A percentile compares a stretch with the other conserved stretches of the same genome.
Conservation (phyloP, 2,113 vertebrate species). For the Electrona antarctica region DNA sequence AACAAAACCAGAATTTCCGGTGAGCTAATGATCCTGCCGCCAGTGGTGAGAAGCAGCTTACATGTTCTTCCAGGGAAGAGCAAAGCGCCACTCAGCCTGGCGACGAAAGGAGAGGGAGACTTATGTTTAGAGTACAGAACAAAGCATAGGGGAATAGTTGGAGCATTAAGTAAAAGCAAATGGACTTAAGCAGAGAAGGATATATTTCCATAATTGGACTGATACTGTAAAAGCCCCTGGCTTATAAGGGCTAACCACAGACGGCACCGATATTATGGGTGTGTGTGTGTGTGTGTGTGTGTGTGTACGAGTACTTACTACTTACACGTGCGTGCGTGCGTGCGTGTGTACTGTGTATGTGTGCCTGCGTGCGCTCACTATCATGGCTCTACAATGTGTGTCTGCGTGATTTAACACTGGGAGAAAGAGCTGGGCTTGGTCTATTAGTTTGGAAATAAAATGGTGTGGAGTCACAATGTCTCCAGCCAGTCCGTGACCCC, state of each 20-base stretch:
- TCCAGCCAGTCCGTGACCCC: conserved; percentile 47
- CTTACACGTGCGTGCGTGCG: not conserved
- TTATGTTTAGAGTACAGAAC: conserved; percentile 59
- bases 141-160: conserved; percentile 63
- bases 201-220: conserved; percentile 52
- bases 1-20: conserved; percentile 66
- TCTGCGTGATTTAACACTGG: conserved; percentile 44
- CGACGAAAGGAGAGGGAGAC: conserved; percentile 35
- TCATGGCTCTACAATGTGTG: conserved; percentile 1
- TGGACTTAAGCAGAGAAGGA: conserved; percentile 56
- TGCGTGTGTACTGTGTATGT: not conserved
- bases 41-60: conserved; percentile 51
- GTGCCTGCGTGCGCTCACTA: conserved; percentile 15
- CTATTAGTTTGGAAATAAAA: conserved; percentile 51
- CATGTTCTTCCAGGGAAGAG: conserved; percentile 24
- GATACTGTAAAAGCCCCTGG: conserved; percentile 59
- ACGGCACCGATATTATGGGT: conserved; percentile 13
- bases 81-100: conserved; percentile 46
- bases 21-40: conserved; percentile 58
- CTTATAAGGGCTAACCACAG: conserved; percentile 52
- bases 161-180: conserved; percentile 67
- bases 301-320: not conserved
- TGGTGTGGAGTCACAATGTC: conserved; percentile 38
- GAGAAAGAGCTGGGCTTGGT: conserved; percentile 36
- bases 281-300: conserved; percentile 27